These are phyloP conservation scores for Accipiter cooperii DNA, from an alignment of 2,113 vertebrate genomes.

Conservation along the genomic window DNA sequence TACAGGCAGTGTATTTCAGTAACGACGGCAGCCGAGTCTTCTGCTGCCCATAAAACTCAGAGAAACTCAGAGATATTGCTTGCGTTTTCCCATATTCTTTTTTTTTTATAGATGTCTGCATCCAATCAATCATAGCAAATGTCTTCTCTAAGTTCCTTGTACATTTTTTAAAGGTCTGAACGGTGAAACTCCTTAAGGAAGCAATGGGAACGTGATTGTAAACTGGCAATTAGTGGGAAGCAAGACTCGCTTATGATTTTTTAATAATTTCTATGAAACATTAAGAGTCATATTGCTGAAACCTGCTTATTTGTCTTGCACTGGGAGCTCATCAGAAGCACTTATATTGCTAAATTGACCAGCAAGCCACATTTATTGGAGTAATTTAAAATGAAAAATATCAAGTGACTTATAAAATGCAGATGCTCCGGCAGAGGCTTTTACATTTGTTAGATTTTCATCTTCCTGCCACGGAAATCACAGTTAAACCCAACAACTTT, in stretches of 20 bases:
- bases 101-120: background rate
- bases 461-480: background rate
- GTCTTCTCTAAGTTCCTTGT: background rate
- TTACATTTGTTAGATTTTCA: background rate
- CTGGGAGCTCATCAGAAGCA: background rate
- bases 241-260: background rate
- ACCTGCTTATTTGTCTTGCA: background rate
- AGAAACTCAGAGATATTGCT: background rate
- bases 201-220: background rate
- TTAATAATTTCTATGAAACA: background rate
- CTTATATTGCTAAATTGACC: slow-evolving; percentile 6
- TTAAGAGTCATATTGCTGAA: background rate
- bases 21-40: background rate
- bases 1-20: background rate
- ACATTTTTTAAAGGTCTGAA: background rate
- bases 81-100: background rate
- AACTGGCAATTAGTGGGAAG: background rate
- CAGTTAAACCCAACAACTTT: background rate
- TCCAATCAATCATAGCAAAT: background rate
- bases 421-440: background rate
- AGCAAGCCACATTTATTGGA: background rate
- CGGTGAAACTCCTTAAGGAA: background rate
- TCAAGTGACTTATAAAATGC: background rate
- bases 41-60: background rate
- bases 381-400: background rate